Evolutionary conservation across 2,888 invertebrate genomes (phyloP).

Genomic region (Cerastis leucographa): DNA sequence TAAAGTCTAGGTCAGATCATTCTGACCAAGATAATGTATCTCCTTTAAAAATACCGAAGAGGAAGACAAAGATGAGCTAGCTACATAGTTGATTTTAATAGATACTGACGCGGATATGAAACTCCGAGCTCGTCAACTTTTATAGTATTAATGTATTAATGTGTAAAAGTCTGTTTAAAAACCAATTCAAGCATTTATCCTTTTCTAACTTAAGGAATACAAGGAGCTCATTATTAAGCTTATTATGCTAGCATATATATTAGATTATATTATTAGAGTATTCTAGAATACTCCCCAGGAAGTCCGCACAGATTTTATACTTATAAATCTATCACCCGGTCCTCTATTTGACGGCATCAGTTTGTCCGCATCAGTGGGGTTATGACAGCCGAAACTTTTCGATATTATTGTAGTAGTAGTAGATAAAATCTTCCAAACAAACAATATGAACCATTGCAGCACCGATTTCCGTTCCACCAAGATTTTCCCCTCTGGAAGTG

Average conservation of each 20-base stretch:
- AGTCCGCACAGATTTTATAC: background rate
- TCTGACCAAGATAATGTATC: too few relatives aligned
- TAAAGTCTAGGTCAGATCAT: too few relatives aligned
- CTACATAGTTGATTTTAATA: background rate
- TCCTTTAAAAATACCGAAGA: background rate
- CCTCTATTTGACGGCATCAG: background rate
- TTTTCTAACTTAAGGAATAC: background rate
- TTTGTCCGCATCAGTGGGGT: background rate
- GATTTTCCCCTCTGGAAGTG: background rate
- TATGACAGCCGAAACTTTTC: background rate
- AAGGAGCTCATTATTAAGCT: background rate
- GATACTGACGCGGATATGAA: background rate
- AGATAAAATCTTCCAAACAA: background rate
- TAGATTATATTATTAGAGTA: too few relatives aligned
- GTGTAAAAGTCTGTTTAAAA: background rate
- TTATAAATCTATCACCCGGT: background rate
- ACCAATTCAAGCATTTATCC: background rate
- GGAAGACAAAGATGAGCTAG: background rate
- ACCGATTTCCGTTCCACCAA: conserved; percentile 1
- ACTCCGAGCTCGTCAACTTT: background rate
- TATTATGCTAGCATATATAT: too few relatives aligned
- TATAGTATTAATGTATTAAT: background rate
- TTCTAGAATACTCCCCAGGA: background rate
- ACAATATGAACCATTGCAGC: background rate
- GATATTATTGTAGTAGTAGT: background rate